These are phyloP conservation scores for Pachypanchax playfairii DNA, from an alignment of 2,113 vertebrate genomes.

Conservation along the genomic window DNA sequence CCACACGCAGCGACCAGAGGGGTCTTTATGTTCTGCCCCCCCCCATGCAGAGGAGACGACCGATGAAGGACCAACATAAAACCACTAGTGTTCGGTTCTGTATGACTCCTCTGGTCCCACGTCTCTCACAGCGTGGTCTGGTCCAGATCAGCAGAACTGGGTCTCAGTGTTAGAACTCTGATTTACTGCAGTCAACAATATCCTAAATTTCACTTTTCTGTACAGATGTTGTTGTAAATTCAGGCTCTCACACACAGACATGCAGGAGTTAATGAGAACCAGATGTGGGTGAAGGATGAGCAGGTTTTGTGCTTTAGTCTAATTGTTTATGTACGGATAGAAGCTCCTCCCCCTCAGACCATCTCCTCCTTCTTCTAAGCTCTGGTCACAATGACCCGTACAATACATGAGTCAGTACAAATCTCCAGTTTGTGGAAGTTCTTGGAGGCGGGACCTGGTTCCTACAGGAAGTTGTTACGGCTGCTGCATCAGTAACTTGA, in stretches of 20 bases:
- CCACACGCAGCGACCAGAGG: conserved; percentile 23
- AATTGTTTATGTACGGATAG: conserved; percentile 29
- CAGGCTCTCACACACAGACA: neutral
- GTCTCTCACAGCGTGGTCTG: conserved; percentile 28
- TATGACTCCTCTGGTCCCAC: conserved; percentile 67
- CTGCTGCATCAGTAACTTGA: too few species aligned
- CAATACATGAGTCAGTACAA: too few species aligned
- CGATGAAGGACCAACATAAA: too few species aligned
- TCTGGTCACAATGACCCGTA: too few species aligned
- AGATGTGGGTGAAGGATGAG: conserved; percentile 63
- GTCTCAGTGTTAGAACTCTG: conserved; percentile 35
- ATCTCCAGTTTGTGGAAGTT: too few species aligned
- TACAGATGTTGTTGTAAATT: conserved; percentile 46
- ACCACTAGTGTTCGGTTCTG: conserved; percentile 70
- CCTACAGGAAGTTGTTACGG: too few species aligned
- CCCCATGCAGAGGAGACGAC: conserved; percentile 34
- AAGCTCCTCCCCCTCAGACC: conserved; percentile 11
- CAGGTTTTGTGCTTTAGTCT: conserved; percentile 36
- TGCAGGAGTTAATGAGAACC: conserved; percentile 49
- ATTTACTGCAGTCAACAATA: conserved; percentile 43
- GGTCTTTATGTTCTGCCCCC: conserved; percentile 34
- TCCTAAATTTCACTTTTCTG: conserved; percentile 27
- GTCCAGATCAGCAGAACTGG: conserved; percentile 44
- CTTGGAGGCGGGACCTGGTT: too few species aligned
- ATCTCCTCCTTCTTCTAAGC: neutral